Evolutionary conservation across 2,888 invertebrate species (phyloP).

Genomic region (Amphipoea lucens): DNA sequence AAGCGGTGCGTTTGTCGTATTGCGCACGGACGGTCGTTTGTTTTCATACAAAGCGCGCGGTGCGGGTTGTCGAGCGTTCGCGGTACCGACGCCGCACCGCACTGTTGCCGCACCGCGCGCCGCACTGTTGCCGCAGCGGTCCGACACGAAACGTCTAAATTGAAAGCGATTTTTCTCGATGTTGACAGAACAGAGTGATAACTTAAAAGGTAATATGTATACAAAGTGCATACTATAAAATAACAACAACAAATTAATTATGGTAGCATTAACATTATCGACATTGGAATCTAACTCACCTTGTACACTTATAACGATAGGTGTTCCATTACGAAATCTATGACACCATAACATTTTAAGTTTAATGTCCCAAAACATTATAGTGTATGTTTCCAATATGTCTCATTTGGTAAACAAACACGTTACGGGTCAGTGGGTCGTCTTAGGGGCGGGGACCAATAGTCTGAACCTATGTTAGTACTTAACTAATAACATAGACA

Average conservation of each 20-base stretch:
- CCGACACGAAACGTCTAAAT: too few relatives aligned
- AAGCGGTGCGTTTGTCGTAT: too few relatives aligned
- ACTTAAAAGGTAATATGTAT: neutral
- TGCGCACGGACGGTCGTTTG: too few relatives aligned
- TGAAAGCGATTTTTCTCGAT: too few relatives aligned
- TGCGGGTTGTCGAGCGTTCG: too few relatives aligned
- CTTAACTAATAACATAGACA: too few relatives aligned
- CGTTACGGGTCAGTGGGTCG: neutral
- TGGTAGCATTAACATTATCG: neutral
- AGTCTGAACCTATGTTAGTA: too few relatives aligned
- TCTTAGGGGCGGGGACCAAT: too few relatives aligned
- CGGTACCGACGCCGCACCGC: too few relatives aligned
- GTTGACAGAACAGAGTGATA: neutral
- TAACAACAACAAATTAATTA: neutral
- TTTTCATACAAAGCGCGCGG: too few relatives aligned
- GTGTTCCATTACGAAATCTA: slow-evolving; percentile 13
- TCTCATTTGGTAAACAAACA: slow-evolving; percentile 13
- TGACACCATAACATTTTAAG: neutral
- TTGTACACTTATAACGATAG: neutral
- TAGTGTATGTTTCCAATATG: neutral
- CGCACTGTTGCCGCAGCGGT: too few relatives aligned
- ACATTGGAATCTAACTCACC: slow-evolving; percentile 15
- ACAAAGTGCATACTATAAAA: neutral
- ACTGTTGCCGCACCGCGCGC: too few relatives aligned
- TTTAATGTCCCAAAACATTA: neutral